Conservation (phyloP, 2,113 vertebrate genomes). For the Nothobranchius furzeri region DNA sequence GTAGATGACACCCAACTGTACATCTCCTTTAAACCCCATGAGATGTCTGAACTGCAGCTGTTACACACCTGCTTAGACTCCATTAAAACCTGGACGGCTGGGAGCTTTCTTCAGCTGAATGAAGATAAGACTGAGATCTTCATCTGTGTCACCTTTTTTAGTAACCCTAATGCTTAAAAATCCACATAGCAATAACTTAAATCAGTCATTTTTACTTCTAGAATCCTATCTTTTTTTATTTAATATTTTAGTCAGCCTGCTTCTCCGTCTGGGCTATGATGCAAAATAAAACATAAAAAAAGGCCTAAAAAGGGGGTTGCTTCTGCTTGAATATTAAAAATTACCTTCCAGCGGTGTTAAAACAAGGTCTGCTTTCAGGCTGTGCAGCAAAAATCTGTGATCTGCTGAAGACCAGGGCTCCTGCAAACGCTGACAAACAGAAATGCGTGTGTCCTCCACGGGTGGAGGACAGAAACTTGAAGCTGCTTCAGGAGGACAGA, state of each 20-base stretch:
- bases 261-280: background rate
- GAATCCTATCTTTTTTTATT: too few species aligned
- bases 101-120: too few species aligned
- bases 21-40: too few species aligned
- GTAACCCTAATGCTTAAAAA: background rate
- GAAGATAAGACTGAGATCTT: too few species aligned
- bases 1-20: too few species aligned
- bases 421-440: too few species aligned
- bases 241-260: too few species aligned
- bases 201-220: too few species aligned
- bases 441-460: slow-evolving; percentile 50
- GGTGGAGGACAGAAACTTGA: slow-evolving; percentile 72
- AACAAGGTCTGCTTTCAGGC: background rate
- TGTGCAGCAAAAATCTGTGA: background rate
- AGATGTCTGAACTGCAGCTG: too few species aligned
- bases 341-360: background rate
- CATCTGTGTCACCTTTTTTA: background rate
- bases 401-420: background rate
- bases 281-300: background rate
- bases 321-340: slow-evolving; percentile 1
- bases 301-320: background rate
- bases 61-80: too few species aligned
- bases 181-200: too few species aligned
- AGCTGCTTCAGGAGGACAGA: slow-evolving; percentile 63
- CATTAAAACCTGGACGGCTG: too few species aligned